Evolutionary conservation across 1,140 invertebrate species (phyloP), one percentile per base, ranked within the genome.

Genomic region (Drosophila mauritiana): DNA sequence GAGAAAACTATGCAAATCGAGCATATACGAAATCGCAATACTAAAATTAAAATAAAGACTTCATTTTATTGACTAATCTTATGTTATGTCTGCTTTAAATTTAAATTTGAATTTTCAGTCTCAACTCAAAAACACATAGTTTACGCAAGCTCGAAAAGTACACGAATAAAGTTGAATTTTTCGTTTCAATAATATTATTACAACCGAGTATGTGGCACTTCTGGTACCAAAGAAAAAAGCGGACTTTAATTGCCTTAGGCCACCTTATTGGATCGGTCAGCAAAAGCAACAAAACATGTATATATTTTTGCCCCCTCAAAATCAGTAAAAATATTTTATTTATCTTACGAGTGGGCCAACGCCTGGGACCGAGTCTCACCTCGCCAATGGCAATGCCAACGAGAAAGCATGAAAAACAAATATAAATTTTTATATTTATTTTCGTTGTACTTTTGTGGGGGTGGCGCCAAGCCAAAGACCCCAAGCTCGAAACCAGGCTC

Each of bases 371-470:
- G 42, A 20, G 34, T 77, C 43, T 80, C 36, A 86, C 73, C 82
- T 86, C 62, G 81, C 81, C 78, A 63, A 15, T 59, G 80, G 80
- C 80, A 61, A 74, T 83, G 69, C 74, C 64, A 70, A 49, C 69
- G 52, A 64, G 74, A 85, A 85, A 88, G 83, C 69, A 75, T 72
- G 64, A 88, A 88, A 82, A 82, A 64, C 61, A 85, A 85, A 88
- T 88, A 63, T 74, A 63, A 55, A 74, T 37, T 63, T 74, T 54
- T 62, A 53, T 74, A 63, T 63, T 58, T 72, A 54, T 78, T 70
- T 78, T 42, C 49, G 43, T 77, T 78, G 45, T 55, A 37, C 68
- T 54, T 55, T 59, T 74, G 77, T 75, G 82, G 74, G 82, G 82
- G 82, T 82, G 82, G 82, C 78, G 82, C 83, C 74, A 68, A 68